These are phyloP conservation scores for Eugnorisma glareosa DNA, from an alignment of 2,888 invertebrate genomes.

Conservation along the genomic window DNA sequence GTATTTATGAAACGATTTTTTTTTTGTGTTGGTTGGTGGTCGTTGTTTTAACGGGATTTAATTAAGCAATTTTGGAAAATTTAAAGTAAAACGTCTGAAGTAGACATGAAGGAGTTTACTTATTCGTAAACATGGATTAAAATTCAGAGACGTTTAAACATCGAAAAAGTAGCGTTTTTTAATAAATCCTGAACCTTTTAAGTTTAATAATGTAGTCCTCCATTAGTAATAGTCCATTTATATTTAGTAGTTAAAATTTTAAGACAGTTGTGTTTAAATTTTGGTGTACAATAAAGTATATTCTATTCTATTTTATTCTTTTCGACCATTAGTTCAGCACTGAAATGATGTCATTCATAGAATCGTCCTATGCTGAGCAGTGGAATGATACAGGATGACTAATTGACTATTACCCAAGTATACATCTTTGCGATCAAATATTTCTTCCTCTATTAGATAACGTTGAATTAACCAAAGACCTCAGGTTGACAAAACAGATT, in stretches of 20 bases:
- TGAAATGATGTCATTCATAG: not conserved
- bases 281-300: too few relatives aligned
- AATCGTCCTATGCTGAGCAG: accelerated
- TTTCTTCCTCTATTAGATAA: not conserved
- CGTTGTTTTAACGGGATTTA: slow-evolving; percentile 27
- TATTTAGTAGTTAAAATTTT: too few relatives aligned
- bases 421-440: not conserved
- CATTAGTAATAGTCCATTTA: too few relatives aligned
- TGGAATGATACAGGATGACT: not conserved
- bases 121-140: not conserved
- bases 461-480: not conserved
- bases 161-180: not conserved
- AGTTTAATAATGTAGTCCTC: too few relatives aligned
- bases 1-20: slow-evolving; percentile 32
- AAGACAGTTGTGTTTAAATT: too few relatives aligned
- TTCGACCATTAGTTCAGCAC: not conserved
- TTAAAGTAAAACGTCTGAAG: not conserved
- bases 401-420: not conserved
- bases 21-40: not conserved
- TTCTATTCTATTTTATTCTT: too few relatives aligned
- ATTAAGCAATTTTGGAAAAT: not conserved
- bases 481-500: not conserved
- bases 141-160: not conserved
- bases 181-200: not conserved
- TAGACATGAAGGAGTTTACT: not conserved